Percentiles rank a stretch among this genome's conserved stretches.
These are phyloP conservation scores for Atrichornis clamosus DNA, from an alignment of 2,113 vertebrate species.

Conservation along the genomic window DNA sequence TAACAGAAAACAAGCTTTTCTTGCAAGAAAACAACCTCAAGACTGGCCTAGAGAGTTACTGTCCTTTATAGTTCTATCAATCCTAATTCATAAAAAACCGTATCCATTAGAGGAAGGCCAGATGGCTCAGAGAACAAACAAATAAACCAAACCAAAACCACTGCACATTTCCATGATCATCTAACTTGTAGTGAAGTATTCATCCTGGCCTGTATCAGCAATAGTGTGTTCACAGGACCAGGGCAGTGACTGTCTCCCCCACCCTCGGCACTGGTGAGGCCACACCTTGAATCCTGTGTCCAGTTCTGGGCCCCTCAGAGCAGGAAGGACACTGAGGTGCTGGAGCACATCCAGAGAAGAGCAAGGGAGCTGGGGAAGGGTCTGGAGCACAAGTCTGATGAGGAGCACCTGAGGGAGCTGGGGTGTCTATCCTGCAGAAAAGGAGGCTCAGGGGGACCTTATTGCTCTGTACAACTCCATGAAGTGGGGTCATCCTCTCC, in stretches of 20 bases:
- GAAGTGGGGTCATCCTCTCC: neutral
- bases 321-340: neutral
- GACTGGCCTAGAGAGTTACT: neutral
- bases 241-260: neutral
- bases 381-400: neutral
- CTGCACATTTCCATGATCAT: neutral
- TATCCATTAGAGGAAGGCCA: neutral
- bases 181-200: neutral
- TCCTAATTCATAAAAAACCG: neutral
- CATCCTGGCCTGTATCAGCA: neutral
- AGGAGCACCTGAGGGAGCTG: neutral
- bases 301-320: neutral
- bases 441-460: neutral
- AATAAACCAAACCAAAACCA: too few species aligned
- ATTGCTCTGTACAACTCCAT: neutral
- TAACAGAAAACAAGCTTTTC: neutral
- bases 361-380: neutral
- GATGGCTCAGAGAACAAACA: neutral
- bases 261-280: neutral
- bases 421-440: neutral
- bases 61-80: neutral
- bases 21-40: neutral
- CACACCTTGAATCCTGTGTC: fast-evolving
- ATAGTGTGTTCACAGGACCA: neutral
- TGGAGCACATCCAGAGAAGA: fast-evolving